A percentile compares a stretch with the other conserved stretches of the same genome.
These are phyloP conservation scores for Synanthedon formicaeformis DNA, from an alignment of 2,888 invertebrate genomes.

Conservation along the genomic window DNA sequence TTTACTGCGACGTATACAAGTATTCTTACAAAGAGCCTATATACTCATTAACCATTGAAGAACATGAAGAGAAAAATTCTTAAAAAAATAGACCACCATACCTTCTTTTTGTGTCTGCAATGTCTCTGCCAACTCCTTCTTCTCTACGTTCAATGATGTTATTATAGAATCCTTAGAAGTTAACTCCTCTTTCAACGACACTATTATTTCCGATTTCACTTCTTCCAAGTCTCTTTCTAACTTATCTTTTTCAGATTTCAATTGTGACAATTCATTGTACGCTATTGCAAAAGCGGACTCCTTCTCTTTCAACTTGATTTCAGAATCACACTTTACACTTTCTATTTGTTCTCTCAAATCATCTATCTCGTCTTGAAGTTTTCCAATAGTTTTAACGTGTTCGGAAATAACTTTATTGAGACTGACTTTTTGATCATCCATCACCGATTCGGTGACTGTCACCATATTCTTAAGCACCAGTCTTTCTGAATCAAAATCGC, in stretches of 20 bases:
- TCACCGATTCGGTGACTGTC: constrained; percentile 42
- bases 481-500: constrained; percentile 42
- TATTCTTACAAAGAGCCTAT: too few species aligned
- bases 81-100: background rate
- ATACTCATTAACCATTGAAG: too few species aligned
- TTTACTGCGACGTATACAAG: background rate
- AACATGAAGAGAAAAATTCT: too few species aligned
- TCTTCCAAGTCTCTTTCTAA: constrained; percentile 4
- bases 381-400: constrained; percentile 15
- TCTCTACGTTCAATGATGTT: constrained; percentile 11
- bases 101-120: constrained; percentile 16
- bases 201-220: background rate
- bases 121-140: constrained; percentile 9
- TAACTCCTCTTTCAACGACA: background rate
- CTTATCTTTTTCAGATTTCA: constrained; percentile 2
- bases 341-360: constrained; percentile 7
- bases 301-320: constrained; percentile 1
- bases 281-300: constrained; percentile 1
- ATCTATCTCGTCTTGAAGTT: constrained; percentile 6
- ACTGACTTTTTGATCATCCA: constrained; percentile 41
- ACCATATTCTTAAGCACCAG: constrained; percentile 43
- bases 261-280: constrained; percentile 5
- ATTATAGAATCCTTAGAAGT: background rate
- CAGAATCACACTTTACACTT: constrained; percentile 1
- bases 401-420: constrained; percentile 26